Evolutionary conservation across 2,888 invertebrate genomes (phyloP).

Genomic region (Tenthredo notha): DNA sequence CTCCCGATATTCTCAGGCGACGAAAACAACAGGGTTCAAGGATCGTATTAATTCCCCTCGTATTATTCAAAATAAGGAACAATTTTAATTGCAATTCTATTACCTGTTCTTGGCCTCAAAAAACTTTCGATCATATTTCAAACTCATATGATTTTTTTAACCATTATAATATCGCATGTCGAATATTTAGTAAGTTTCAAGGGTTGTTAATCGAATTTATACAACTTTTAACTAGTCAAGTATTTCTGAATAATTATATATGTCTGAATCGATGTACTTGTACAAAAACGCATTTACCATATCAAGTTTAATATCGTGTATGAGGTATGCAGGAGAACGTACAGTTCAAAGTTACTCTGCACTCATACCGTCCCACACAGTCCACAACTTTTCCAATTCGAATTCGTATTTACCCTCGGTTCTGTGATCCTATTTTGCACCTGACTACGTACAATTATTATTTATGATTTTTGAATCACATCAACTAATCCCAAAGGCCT

Average conservation of each 20-base stretch:
- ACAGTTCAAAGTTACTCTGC: conserved; percentile 1
- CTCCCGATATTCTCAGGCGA: conserved; percentile 40
- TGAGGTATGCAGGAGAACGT: neutral
- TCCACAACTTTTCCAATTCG: conserved; percentile 36
- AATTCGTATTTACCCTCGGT: neutral
- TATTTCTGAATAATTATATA: neutral
- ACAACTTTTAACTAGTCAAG: neutral
- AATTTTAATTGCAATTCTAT: neutral
- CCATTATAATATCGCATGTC: neutral
- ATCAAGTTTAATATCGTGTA: neutral
- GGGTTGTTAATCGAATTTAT: neutral
- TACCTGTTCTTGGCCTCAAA: neutral
- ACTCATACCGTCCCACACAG: neutral
- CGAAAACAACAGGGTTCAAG: conserved; percentile 49
- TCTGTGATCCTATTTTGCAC: neutral
- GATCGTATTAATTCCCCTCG: conserved; percentile 29
- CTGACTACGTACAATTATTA: neutral
- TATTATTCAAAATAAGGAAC: neutral
- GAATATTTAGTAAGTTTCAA: neutral
- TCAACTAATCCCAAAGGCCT: neutral
- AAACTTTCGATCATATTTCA: neutral
- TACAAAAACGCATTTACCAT: neutral
- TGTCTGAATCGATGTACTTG: neutral
- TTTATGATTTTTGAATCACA: neutral
- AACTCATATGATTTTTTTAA: neutral